Evolutionary conservation across 2,113 vertebrate species (phyloP).

Genomic region (Montifringilla adamsi): DNA sequence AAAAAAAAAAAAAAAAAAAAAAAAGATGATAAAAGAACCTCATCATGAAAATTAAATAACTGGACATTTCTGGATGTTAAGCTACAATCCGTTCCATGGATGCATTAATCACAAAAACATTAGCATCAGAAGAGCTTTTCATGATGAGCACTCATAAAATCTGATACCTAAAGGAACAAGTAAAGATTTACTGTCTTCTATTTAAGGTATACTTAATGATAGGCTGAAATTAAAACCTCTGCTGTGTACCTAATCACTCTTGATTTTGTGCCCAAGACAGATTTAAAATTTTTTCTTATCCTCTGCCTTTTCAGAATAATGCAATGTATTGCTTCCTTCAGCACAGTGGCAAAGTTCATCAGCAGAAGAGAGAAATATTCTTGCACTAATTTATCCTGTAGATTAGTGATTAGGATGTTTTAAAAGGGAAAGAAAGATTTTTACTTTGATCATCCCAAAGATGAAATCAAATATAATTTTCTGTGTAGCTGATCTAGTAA

Average conservation of each 20-base stretch:
- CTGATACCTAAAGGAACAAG: not conserved
- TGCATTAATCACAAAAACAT: not conserved
- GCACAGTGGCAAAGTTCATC: not conserved
- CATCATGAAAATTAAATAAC: not conserved
- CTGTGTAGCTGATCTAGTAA: not conserved
- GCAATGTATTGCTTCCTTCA: not conserved
- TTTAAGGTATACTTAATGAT: not conserved
- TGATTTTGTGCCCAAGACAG: not conserved
- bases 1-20: not conserved
- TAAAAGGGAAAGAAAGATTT: not conserved
- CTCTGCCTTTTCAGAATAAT: not conserved
- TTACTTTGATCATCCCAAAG: not conserved
- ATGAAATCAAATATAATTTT: not conserved
- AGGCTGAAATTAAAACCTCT: not conserved
- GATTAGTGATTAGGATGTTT: not conserved
- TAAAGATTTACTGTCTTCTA: not conserved
- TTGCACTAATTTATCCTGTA: not conserved
- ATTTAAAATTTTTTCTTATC: not conserved
- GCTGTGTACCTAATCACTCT: not conserved
- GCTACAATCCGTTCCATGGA: not conserved
- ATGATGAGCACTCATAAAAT: not conserved
- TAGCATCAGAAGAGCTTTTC: not conserved
- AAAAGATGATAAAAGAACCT: not conserved
- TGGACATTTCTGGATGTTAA: not conserved
- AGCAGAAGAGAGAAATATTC: not conserved